Percentiles rank a stretch among this genome's conserved stretches.
These are phyloP conservation scores for Drosophila albomicans DNA, from an alignment of 1,140 invertebrate genomes.

Conservation along the genomic window DNA sequence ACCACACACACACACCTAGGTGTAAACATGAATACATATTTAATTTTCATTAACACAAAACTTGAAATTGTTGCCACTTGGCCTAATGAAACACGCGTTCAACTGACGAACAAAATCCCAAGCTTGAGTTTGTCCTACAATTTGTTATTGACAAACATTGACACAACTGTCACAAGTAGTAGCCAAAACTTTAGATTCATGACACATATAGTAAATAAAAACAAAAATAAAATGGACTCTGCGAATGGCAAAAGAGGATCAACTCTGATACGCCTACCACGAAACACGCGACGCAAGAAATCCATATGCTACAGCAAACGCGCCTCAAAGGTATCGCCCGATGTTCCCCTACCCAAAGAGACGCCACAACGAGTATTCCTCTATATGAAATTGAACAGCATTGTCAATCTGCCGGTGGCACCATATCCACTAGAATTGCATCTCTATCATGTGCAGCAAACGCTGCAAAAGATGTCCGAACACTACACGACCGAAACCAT, in stretches of 20 bases:
- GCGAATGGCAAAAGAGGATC: background rate
- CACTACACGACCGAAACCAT: slow-evolving; percentile 68
- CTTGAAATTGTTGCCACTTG: slow-evolving; percentile 33
- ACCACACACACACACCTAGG: slow-evolving; percentile 16
- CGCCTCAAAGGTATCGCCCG: background rate
- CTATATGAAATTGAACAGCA: slow-evolving; percentile 66
- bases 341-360: background rate
- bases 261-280: background rate
- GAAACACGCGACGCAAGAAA: background rate
- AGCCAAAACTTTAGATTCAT: background rate
- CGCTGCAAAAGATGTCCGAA: slow-evolving; percentile 71
- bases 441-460: slow-evolving; percentile 61
- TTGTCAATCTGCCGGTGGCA: slow-evolving; percentile 50
- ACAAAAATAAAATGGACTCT: background rate
- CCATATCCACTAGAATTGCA: slow-evolving; percentile 64
- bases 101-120: background rate
- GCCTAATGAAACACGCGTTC: slow-evolving; percentile 2
- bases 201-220: slow-evolving; percentile 1
- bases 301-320: slow-evolving; percentile 2
- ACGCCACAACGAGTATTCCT: slow-evolving; percentile 57
- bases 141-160: background rate
- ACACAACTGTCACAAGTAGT: slow-evolving; percentile 1
- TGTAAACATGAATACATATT: slow-evolving; percentile 59
- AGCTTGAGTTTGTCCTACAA: background rate
- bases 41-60: slow-evolving; percentile 59